phyloP scores from a whole-genome alignment of 2,888 invertebrate species.

The Anoncus sp. region DNA sequence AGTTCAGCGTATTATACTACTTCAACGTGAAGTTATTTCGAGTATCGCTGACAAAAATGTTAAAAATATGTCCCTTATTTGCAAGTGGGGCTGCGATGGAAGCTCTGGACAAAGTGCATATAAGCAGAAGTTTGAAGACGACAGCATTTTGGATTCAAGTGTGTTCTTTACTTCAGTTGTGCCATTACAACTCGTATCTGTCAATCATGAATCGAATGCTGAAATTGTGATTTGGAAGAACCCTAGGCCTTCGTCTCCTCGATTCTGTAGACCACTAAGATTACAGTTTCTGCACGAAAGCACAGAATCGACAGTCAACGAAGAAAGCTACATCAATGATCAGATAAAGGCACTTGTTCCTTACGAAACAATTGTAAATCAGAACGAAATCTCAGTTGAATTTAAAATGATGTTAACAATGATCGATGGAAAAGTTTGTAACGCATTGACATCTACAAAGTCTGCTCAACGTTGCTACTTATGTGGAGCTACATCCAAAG shows the following conservation, averaged over 20 bases:
- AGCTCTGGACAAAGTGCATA: constrained; percentile 1
- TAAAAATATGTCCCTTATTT: background rate
- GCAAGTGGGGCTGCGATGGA: constrained; percentile 1
- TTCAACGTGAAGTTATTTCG: too few species aligned
- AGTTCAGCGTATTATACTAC: too few species aligned
- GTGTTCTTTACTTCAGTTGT: background rate
- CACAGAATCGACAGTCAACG: constrained; percentile 29
- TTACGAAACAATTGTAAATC: constrained; percentile 55
- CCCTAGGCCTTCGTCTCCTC: constrained; percentile 1
- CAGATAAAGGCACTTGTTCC: constrained; percentile 55
- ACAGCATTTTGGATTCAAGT: background rate
- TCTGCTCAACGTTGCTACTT: constrained; percentile 62
- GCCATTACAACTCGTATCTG: background rate
- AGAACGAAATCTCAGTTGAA: constrained; percentile 51
- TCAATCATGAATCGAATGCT: background rate
- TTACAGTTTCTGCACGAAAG: constrained; percentile 59
- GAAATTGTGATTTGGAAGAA: background rate
- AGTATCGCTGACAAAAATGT: too few species aligned
- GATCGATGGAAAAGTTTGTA: constrained; percentile 62
- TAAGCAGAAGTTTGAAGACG: background rate
- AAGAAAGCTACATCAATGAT: constrained; percentile 50
- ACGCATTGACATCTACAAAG: constrained; percentile 42
- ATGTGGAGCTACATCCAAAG: constrained; percentile 55
- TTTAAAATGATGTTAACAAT: constrained; percentile 58
- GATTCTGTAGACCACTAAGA: constrained; percentile 53